Evolutionary conservation across 1,140 invertebrate genomes (phyloP), one percentile per base, ranked within the genome.

Genomic region (Brachystomella parvula): DNA sequence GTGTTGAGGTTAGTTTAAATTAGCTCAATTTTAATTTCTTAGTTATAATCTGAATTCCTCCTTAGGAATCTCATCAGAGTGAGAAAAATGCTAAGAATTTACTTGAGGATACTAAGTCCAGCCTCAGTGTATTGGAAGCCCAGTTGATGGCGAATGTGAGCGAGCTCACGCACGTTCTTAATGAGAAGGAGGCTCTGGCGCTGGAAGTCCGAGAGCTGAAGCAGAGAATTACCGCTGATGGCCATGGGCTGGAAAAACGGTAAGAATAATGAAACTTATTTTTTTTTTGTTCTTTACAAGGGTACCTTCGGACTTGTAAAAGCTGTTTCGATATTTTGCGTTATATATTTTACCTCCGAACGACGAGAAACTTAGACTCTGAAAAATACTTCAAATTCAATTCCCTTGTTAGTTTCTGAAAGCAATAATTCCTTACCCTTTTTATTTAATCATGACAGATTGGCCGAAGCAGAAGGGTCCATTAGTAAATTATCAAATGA

Each of bases 41-140:
- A 15, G n/a, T 12, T 24, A 21, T 57, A 6, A 12, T 12, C 33
- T 59, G 29, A 12, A 56, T 39, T 57, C 39, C 28, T 26, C 28
- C 33, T 19, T 26, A 68, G 63, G 67, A 69, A 24, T 39, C 63
- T 32, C 47, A 59, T n/a, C 57, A 69, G 47, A 32, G 63, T 2
- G 67, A 69, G 56, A 69, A 65, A 31, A 69, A 69, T 58, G 31
- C 44, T 19, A 69, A 69, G 31, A 65, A 65, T 39, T 28, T 62
- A 24, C 30, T 69, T 12, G 61, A 69, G 35, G 67, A 69, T 24
- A 53, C 63, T 15, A 62, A 64, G 21, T 24, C 12, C 15, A 47
- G 64, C 21, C 12, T 65, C 3, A 35, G 19, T 3, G 21, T 31
- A 24, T 30, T 65, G 3, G 24, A 69, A 61, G 33, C 29, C 15